Evolutionary conservation across 2,888 invertebrate species (phyloP).

Genomic region (Tetanocera ferruginea): DNA sequence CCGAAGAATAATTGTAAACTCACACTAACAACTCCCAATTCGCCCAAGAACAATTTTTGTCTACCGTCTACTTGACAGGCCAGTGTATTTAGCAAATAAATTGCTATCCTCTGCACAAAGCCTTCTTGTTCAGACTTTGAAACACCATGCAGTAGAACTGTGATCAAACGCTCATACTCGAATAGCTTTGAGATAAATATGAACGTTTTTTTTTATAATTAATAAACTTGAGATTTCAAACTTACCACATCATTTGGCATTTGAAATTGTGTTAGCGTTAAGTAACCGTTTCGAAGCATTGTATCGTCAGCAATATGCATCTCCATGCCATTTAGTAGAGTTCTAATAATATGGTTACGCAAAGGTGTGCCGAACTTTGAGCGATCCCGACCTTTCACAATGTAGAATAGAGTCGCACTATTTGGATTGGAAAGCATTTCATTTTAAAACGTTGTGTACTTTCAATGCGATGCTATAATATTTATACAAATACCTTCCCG

Average conservation of each 20-base stretch:
- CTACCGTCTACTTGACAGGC: slow-evolving; percentile 96
- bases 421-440: not conserved
- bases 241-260: slow-evolving; percentile 94
- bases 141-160: slow-evolving; percentile 85
- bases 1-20: slow-evolving; percentile 58
- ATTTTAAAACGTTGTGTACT: not conserved
- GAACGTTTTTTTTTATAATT: not conserved
- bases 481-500: slow-evolving; percentile 86
- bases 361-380: slow-evolving; percentile 79
- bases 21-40: slow-evolving; percentile 88
- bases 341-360: slow-evolving; percentile 84
- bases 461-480: not conserved
- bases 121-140: slow-evolving; percentile 87
- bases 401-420: slow-evolving; percentile 95
- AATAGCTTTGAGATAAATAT: slow-evolving; percentile 78
- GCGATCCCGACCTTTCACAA: slow-evolving; percentile 89
- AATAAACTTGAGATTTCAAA: not conserved
- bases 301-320: slow-evolving; percentile 87
- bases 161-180: slow-evolving; percentile 89
- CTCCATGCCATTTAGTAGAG: slow-evolving; percentile 90
- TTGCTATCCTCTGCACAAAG: slow-evolving; percentile 94
- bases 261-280: slow-evolving; percentile 94
- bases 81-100: slow-evolving; percentile 93
- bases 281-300: slow-evolving; percentile 96
- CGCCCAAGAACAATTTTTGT: slow-evolving; percentile 92